phyloP scores from a whole-genome alignment of 2,888 invertebrate genomes.

The Pilophorus perplexus region DNA sequence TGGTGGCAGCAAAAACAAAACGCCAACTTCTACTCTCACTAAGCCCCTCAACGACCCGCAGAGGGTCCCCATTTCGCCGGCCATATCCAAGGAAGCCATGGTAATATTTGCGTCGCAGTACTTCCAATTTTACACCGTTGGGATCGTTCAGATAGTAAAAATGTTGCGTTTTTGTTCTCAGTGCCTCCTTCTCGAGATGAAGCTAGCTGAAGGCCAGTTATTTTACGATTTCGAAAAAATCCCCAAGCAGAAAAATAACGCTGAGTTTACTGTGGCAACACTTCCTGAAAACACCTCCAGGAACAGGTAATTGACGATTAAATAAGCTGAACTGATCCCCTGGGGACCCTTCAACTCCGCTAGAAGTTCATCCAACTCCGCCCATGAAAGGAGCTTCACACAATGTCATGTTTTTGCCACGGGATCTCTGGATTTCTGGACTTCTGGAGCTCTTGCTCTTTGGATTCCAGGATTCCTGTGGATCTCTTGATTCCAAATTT shows the following conservation, averaged over 20 bases:
- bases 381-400: too few species aligned
- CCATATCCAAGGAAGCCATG: conserved; percentile 77
- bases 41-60: conserved; percentile 53
- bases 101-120: conserved; percentile 53
- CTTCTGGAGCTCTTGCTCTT: too few species aligned
- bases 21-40: conserved; percentile 42
- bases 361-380: too few species aligned
- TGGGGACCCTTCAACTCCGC: too few species aligned
- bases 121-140: conserved; percentile 1
- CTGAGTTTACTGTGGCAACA: conserved; percentile 69
- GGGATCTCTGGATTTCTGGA: too few species aligned
- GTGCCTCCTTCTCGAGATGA: conserved; percentile 65
- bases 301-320: conserved; percentile 57
- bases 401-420: too few species aligned
- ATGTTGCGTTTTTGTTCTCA: conserved; percentile 53
- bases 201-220: conserved; percentile 70
- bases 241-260: conserved; percentile 67
- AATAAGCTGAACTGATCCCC: too few species aligned
- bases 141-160: neutral
- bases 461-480: too few species aligned
- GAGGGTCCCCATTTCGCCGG: conserved; percentile 68
- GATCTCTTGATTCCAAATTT: too few species aligned
- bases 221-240: conserved; percentile 84
- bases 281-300: conserved; percentile 63
- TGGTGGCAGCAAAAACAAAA: conserved; percentile 54